Evolutionary conservation across 2,888 invertebrate genomes (phyloP).

Genomic region (Mythimna ferrago): DNA sequence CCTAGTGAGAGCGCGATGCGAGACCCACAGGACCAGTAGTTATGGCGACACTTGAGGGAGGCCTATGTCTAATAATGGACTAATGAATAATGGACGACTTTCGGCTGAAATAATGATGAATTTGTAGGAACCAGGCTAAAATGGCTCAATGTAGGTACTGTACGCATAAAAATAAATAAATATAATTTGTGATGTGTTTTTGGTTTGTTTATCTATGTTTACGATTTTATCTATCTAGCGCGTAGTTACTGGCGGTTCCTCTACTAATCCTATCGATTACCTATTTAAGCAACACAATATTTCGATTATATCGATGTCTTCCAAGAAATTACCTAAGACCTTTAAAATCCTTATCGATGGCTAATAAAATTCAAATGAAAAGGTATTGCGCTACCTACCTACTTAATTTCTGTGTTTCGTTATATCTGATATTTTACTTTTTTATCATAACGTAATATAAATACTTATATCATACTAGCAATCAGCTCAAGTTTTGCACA

Average conservation of each 20-base stretch:
- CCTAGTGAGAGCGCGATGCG: too few species aligned
- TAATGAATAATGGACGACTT: too few species aligned
- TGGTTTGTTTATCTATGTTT: constrained; percentile 39
- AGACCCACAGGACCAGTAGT: too few species aligned
- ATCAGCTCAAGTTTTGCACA: too few species aligned
- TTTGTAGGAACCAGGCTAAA: constrained; percentile 9
- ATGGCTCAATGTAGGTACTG: neutral
- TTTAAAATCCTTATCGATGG: constrained; percentile 44
- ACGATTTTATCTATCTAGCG: constrained; percentile 43
- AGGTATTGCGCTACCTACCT: neutral
- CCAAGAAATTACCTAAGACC: constrained; percentile 47
- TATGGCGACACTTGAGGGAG: too few species aligned
- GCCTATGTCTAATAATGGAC: too few species aligned
- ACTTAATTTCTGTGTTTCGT: constrained; percentile 14
- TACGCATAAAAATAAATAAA: constrained; percentile 19
- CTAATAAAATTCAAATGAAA: constrained; percentile 54
- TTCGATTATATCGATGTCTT: constrained; percentile 43
- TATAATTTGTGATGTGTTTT: constrained; percentile 41
- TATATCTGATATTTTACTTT: neutral
- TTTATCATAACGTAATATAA: too few species aligned
- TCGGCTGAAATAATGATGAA: neutral
- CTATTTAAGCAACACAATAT: constrained; percentile 34
- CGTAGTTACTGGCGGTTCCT: constrained; percentile 15
- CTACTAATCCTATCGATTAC: constrained; percentile 42
- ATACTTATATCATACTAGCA: too few species aligned